phyloP scores from a whole-genome alignment of 2,888 invertebrate genomes.

The Stenchaetothrips biformis region DNA sequence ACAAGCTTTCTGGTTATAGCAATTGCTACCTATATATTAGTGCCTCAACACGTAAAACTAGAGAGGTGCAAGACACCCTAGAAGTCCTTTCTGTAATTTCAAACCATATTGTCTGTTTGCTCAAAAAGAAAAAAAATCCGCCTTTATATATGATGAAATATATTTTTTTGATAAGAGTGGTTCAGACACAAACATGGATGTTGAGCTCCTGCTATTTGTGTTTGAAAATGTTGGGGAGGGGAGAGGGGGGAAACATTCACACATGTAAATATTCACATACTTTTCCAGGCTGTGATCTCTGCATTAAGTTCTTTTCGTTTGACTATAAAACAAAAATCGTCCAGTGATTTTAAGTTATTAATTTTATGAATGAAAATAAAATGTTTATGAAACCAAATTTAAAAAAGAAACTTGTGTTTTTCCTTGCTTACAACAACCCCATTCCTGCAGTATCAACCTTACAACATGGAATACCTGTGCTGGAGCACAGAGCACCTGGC shows the following conservation, averaged over 20 bases:
- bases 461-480: no score
- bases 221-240: slow-evolving; percentile 10
- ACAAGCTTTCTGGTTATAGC: slow-evolving; percentile 23
- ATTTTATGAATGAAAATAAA: slow-evolving; percentile 25
- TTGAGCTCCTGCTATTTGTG: slow-evolving; percentile 11
- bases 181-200: slow-evolving; percentile 20
- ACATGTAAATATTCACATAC: slow-evolving; percentile 23
- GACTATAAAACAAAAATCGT: slow-evolving; percentile 14
- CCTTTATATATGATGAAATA: slow-evolving; percentile 16
- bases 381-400: slow-evolving; percentile 19
- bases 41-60: not conserved
- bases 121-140: slow-evolving; percentile 19
- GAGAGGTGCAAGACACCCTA: not conserved
- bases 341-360: slow-evolving; percentile 24
- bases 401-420: not conserved
- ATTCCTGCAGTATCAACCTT: not conserved
- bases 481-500: no score
- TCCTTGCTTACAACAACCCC: not conserved
- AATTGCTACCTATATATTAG: not conserved
- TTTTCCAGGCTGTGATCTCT: slow-evolving; percentile 24
- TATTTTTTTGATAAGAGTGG: slow-evolving; percentile 16
- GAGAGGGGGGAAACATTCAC: slow-evolving; percentile 14
- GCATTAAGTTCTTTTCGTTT: slow-evolving; percentile 19
- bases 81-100: slow-evolving; percentile 1
- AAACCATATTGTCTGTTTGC: slow-evolving; percentile 18